Percentiles rank a stretch among this genome's conserved stretches.
Conservation (phyloP, 2,888 invertebrate species). For the Eupithecia subumbrata region DNA sequence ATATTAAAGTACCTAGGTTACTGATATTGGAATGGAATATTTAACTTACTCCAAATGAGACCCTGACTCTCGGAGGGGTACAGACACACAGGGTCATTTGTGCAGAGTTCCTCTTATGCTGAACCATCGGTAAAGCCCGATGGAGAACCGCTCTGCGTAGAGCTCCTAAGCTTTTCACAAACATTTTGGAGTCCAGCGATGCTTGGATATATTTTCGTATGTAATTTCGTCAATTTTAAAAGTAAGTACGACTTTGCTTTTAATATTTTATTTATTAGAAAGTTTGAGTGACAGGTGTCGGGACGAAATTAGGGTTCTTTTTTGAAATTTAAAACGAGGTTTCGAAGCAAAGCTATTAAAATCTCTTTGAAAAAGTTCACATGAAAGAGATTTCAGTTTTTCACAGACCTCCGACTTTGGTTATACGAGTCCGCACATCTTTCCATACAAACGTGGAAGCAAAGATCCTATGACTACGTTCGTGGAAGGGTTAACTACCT, state of each 20-base stretch:
- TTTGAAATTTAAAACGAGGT: not conserved
- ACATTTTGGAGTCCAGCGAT: slow-evolving; percentile 19
- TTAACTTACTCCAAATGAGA: slow-evolving; percentile 38
- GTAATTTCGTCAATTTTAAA: not conserved
- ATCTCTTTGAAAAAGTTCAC: not conserved
- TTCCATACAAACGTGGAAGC: too few relatives aligned
- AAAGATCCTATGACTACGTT: too few relatives aligned
- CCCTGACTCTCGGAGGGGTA: slow-evolving; percentile 39
- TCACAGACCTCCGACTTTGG: too few relatives aligned
- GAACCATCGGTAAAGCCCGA: slow-evolving; percentile 20
- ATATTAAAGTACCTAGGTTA: too few relatives aligned
- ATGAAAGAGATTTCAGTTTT: not conserved
- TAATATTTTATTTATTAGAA: not conserved
- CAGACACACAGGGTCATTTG: slow-evolving; percentile 28
- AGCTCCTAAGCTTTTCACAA: slow-evolving; percentile 25
- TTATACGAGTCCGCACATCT: too few relatives aligned
- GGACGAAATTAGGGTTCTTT: not conserved
- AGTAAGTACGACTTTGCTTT: not conserved
- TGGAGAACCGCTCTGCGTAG: slow-evolving; percentile 30
- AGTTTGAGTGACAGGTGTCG: not conserved
- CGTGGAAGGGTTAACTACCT: too few relatives aligned
- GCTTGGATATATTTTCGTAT: not conserved
- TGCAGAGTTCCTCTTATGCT: slow-evolving; percentile 33
- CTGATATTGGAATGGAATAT: too few relatives aligned
- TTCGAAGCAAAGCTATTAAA: not conserved